These are phyloP conservation scores for Cranoglanis bouderius DNA, from an alignment of 2,113 vertebrate species.

Conservation along the genomic window DNA sequence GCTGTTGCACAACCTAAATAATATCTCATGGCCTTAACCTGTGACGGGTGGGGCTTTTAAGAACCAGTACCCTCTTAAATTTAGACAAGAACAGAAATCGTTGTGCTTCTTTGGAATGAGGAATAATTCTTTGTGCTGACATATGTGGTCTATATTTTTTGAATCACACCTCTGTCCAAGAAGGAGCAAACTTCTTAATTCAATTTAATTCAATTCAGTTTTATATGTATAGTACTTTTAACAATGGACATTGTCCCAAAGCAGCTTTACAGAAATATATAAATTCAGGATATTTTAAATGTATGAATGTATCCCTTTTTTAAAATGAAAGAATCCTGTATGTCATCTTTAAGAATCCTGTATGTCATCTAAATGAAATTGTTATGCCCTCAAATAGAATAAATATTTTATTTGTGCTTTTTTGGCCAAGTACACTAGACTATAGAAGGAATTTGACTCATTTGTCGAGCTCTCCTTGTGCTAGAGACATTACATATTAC, in stretches of 20 bases:
- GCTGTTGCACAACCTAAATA: background rate
- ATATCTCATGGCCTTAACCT: constrained; percentile 1
- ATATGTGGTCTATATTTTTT: background rate
- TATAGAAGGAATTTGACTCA: background rate
- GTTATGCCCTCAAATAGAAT: background rate
- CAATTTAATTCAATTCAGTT: too few relatives aligned
- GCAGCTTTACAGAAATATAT: too few relatives aligned
- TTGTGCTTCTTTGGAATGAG: background rate
- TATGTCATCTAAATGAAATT: background rate
- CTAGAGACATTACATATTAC: background rate
- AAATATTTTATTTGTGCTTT: background rate
- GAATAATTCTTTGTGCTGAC: background rate
- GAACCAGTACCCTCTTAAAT: background rate
- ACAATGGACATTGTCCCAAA: too few relatives aligned
- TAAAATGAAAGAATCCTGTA: too few relatives aligned
- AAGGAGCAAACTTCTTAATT: background rate
- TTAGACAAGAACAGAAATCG: background rate
- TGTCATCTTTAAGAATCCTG: background rate
- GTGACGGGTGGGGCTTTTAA: background rate
- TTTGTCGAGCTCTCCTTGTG: background rate
- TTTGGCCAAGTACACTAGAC: background rate
- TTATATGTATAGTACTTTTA: too few relatives aligned
- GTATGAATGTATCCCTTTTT: too few relatives aligned
- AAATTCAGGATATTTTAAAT: too few relatives aligned
- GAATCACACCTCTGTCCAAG: background rate